These are phyloP conservation scores for Protonemura montana DNA, from an alignment of 2,888 invertebrate genomes.

Conservation along the genomic window DNA sequence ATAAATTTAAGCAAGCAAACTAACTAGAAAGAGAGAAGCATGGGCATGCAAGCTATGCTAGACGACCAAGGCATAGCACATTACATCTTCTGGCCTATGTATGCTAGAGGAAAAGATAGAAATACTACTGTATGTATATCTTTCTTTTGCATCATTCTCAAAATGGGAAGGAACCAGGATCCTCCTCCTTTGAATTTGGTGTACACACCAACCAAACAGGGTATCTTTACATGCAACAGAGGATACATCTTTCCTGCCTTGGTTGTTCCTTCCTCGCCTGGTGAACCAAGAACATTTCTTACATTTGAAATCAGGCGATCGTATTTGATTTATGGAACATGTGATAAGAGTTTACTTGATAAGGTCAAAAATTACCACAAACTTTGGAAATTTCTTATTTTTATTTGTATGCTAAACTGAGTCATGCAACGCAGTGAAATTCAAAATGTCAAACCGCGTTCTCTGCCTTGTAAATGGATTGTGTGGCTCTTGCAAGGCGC, in stretches of 20 bases:
- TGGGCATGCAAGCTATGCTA: slow-evolving; percentile 51
- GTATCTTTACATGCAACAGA: background rate
- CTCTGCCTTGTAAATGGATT: background rate
- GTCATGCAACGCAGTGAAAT: background rate
- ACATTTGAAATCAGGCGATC: background rate
- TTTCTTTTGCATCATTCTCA: background rate
- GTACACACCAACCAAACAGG: background rate
- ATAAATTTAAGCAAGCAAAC: slow-evolving; percentile 62
- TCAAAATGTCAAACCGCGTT: background rate
- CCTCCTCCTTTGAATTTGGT: background rate
- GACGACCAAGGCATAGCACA: slow-evolving; percentile 28
- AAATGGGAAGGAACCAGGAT: slow-evolving; percentile 2
- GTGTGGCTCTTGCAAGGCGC: background rate
- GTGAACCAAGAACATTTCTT: background rate
- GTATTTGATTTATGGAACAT: background rate
- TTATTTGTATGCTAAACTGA: no score
- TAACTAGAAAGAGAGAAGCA: slow-evolving; percentile 43
- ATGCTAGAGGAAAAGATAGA: background rate
- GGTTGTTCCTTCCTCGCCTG: background rate
- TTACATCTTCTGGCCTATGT: background rate
- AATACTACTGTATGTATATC: slow-evolving; percentile 2
- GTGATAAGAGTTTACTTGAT: background rate
- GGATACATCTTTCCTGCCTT: background rate
- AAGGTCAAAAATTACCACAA: background rate
- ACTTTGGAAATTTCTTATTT: no score